phyloP scores from a whole-genome alignment of 2,888 invertebrate species.

The Synergus laeviventris region DNA sequence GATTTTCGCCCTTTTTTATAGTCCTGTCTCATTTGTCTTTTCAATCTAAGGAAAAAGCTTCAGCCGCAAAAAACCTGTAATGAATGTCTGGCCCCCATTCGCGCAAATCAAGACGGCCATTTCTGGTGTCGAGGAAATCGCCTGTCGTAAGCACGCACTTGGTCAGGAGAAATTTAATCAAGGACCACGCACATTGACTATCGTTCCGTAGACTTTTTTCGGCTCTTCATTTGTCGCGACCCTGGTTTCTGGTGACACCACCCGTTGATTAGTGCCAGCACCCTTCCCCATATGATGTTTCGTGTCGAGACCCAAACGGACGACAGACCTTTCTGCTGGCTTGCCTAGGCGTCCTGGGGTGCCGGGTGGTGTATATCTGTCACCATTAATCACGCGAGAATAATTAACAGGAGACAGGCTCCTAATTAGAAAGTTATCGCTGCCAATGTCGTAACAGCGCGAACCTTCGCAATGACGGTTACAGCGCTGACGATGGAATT shows the following conservation, averaged over 20 bases:
- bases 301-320: slow-evolving; percentile 14
- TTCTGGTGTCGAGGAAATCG: slow-evolving; percentile 12
- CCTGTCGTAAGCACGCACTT: slow-evolving; percentile 30
- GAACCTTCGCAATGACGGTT: slow-evolving; percentile 42
- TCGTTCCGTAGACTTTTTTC: slow-evolving; percentile 41
- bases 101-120: slow-evolving; percentile 3
- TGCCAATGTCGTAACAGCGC: slow-evolving; percentile 60
- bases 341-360: slow-evolving; percentile 45
- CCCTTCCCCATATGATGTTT: slow-evolving; percentile 40
- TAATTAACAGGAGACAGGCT: slow-evolving; percentile 69
- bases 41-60: not conserved
- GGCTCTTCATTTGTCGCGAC: slow-evolving; percentile 63
- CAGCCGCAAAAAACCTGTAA: not conserved
- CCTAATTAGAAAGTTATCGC: slow-evolving; percentile 72
- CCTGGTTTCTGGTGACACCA: slow-evolving; percentile 57
- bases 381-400: slow-evolving; percentile 69
- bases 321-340: slow-evolving; percentile 15
- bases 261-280: slow-evolving; percentile 63
- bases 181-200: slow-evolving; percentile 55
- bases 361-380: slow-evolving; percentile 57
- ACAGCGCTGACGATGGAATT: slow-evolving; percentile 49
- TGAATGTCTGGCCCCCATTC: slow-evolving; percentile 4
- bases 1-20: too few species aligned
- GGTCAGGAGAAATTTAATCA: slow-evolving; percentile 63
- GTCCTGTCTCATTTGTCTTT: not conserved